Evolutionary conservation across 2,113 vertebrate genomes (phyloP), one percentile per base, ranked within the genome.

Genomic region (Cebus imitator): DNA sequence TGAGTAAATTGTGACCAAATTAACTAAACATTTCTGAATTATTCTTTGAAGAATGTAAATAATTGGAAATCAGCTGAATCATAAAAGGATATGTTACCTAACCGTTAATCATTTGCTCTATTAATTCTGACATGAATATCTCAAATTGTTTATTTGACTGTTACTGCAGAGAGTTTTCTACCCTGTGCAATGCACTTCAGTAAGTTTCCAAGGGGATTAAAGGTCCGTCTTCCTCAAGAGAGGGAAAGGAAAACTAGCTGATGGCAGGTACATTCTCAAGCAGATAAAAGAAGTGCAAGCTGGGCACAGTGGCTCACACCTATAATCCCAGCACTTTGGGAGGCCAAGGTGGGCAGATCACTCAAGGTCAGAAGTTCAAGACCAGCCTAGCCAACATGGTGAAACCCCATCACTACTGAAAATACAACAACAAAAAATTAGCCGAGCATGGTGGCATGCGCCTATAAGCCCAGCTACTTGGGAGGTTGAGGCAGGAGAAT

Each of bases 391-490:
- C 61, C 12, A 64, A 64, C 61, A 30, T 0, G 11, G 27, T 13
- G 61, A 64, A 30, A 64, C 27, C 27, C 4, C 25, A 5, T 64
- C 61, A 11, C 61, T 64, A 64, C 61, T 61, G 30, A 64, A 64
- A 64, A 64, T 64, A 30, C 27, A 64, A 52, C 52, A 52, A 52
- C 52, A 52, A 52, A 30, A 25, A 30, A 64, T 64, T 13, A 64
- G 25, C 61, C 0, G 5, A 25, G 27, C 2, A 13, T 64, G 27
- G 61, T 30, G 61, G 61, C 5, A 13, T 2, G 11, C 5, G 12
- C 11, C 61, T 64, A 27, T 64, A 27, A 30, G 30, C 11, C 25
- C 61, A 30, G 61, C 27, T 64, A 64, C 11, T 30, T 30, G 27
- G 61, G 61, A 64, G 25, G 58, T 27, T 61, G 58, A 61, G 61